These are phyloP conservation scores for Engraulis encrasicolus DNA, from an alignment of 2,113 vertebrate species.

Conservation along the genomic window DNA sequence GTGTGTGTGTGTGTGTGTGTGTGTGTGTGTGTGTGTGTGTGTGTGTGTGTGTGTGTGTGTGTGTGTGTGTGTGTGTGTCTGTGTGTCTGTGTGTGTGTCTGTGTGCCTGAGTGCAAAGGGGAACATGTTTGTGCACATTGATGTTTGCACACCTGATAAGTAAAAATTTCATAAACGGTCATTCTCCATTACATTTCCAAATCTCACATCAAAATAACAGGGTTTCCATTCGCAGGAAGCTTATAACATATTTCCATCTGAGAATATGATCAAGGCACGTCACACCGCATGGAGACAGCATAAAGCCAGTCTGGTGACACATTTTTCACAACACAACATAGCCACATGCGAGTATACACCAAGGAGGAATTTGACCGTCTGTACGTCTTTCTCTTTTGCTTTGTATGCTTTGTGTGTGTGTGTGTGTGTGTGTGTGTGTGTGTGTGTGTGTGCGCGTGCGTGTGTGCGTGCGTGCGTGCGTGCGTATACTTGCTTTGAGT, in stretches of 20 bases:
- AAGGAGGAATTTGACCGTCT: neutral
- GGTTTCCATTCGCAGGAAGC: neutral
- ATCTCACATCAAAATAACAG: neutral
- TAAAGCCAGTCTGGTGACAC: neutral
- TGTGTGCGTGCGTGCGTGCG: neutral
- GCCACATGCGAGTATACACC: neutral
- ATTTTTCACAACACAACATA: neutral
- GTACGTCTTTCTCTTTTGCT: no score
- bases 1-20: neutral
- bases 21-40: neutral
- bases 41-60: slow-evolving; percentile 5
- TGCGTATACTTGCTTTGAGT: neutral
- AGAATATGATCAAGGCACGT: neutral
- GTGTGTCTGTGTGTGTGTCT: neutral
- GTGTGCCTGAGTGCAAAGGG: neutral
- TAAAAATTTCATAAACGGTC: neutral
- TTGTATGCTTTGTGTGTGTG: no score
- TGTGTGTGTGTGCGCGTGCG: neutral
- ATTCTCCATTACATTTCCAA: neutral
- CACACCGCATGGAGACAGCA: no score
- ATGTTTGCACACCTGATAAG: slow-evolving; percentile 7
- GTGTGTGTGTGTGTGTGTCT: no score
- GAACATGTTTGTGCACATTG: neutral
- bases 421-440: neutral
- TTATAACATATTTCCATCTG: neutral